phyloP scores from a whole-genome alignment of 2,888 invertebrate species.

The Acleris cristana region DNA sequence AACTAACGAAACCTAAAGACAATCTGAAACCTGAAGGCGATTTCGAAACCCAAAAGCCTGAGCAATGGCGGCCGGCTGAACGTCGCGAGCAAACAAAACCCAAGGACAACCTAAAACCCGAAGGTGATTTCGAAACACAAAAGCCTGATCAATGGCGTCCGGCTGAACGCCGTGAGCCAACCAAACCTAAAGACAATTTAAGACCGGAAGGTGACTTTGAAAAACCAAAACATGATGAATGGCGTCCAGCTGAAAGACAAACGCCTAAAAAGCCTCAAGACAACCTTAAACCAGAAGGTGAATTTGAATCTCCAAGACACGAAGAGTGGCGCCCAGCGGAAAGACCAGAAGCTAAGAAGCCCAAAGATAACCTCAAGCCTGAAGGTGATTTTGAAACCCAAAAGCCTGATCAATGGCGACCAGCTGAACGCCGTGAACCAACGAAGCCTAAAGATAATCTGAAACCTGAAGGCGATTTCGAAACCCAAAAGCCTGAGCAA shows the following conservation, averaged over 20 bases:
- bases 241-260: conserved; percentile 44
- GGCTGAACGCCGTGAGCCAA: conserved; percentile 74
- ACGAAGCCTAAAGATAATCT: conserved; percentile 73
- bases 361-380: conserved; percentile 70
- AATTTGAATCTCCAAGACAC: conserved; percentile 73
- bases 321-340: conserved; percentile 62
- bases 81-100: conserved; percentile 67
- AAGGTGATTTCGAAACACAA: conserved; percentile 83
- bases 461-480: conserved; percentile 76
- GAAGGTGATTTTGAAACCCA: conserved; percentile 60
- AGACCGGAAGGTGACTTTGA: conserved; percentile 82
- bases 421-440: conserved; percentile 64
- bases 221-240: conserved; percentile 50
- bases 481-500: conserved; percentile 59
- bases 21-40: conserved; percentile 83
- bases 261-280: conserved; percentile 55
- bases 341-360: conserved; percentile 46
- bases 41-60: conserved; percentile 58
- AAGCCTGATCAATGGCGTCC: conserved; percentile 69
- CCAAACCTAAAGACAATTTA: conserved; percentile 55
- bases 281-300: conserved; percentile 58
- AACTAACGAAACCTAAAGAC: too few species aligned
- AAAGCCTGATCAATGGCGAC: conserved; percentile 64
- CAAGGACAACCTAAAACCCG: conserved; percentile 76
- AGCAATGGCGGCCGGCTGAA: conserved; percentile 68